Conservation (phyloP, 1,140 invertebrate species). For the Zaprionus ghesquierei region DNA sequence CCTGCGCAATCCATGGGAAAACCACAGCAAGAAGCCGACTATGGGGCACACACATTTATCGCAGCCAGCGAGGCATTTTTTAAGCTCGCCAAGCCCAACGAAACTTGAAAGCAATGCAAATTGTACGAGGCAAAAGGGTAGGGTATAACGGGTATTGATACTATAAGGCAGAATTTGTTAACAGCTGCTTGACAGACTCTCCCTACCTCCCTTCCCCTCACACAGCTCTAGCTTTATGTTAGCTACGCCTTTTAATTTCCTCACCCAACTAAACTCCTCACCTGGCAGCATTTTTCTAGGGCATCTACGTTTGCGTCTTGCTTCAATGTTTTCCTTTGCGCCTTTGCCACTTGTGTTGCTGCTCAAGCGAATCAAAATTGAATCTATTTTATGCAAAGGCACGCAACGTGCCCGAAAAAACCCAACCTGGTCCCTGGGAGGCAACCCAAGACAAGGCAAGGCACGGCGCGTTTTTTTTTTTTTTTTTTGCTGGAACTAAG, state of each 20-base stretch:
- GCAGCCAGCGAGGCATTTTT: constrained; percentile 69
- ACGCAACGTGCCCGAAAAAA: constrained; percentile 41
- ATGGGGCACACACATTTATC: constrained; percentile 75
- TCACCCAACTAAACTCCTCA: neutral
- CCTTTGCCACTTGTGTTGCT: constrained; percentile 17
- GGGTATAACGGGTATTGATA: neutral
- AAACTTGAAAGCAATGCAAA: constrained; percentile 33
- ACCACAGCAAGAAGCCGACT: constrained; percentile 64
- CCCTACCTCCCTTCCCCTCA: neutral
- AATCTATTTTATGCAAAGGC: constrained; percentile 78
- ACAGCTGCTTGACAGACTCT: neutral
- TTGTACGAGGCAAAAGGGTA: constrained; percentile 7
- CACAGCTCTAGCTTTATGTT: no score
- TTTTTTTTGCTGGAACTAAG: constrained; percentile 41
- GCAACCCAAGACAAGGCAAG: neutral
- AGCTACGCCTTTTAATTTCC: neutral
- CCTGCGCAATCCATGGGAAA: constrained; percentile 43
- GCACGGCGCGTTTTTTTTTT: no score
- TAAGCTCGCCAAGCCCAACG: constrained; percentile 47
- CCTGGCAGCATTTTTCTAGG: neutral
- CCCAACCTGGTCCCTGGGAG: neutral
- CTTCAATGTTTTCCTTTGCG: constrained; percentile 8
- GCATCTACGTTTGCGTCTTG: constrained; percentile 13
- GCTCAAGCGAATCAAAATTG: constrained; percentile 65
- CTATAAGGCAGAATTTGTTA: neutral